Evolutionary conservation across 2,113 vertebrate species (phyloP).

Genomic region (Numenius arquata): DNA sequence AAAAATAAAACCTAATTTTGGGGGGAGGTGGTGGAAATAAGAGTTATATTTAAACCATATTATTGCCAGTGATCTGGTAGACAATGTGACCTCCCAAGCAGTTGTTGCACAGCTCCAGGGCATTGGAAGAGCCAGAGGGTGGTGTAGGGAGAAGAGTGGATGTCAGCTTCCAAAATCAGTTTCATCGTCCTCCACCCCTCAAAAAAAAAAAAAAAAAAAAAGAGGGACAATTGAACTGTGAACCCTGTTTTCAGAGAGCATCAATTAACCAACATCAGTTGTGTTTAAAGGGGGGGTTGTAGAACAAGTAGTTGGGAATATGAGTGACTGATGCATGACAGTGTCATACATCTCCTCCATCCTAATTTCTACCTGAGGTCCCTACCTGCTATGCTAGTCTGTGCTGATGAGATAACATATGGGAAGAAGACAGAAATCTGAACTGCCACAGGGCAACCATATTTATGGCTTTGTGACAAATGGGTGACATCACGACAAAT

Average conservation of each 20-base stretch:
- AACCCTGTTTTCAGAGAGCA: background rate
- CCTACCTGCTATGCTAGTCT: background rate
- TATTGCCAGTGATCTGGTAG: too few species aligned
- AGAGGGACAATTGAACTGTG: background rate
- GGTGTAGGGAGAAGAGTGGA: background rate
- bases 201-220: background rate
- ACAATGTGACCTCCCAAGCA: background rate
- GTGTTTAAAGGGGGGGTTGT: background rate
- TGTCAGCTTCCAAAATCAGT: background rate
- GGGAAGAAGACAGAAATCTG: background rate
- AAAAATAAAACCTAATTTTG: background rate
- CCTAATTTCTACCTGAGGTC: background rate
- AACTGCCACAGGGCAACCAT: background rate
- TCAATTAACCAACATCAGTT: background rate
- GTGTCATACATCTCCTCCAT: background rate
- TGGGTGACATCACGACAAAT: fast-evolving
- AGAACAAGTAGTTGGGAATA: background rate
- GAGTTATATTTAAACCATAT: background rate
- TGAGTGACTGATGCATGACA: background rate
- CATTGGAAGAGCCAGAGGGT: background rate
- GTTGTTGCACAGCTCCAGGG: background rate
- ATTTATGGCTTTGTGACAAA: background rate
- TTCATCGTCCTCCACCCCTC: background rate
- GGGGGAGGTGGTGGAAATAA: background rate
- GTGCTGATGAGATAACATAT: background rate